These are phyloP conservation scores for Darwinula stevensoni DNA, from an alignment of 2,888 invertebrate species.

Conservation along the genomic window DNA sequence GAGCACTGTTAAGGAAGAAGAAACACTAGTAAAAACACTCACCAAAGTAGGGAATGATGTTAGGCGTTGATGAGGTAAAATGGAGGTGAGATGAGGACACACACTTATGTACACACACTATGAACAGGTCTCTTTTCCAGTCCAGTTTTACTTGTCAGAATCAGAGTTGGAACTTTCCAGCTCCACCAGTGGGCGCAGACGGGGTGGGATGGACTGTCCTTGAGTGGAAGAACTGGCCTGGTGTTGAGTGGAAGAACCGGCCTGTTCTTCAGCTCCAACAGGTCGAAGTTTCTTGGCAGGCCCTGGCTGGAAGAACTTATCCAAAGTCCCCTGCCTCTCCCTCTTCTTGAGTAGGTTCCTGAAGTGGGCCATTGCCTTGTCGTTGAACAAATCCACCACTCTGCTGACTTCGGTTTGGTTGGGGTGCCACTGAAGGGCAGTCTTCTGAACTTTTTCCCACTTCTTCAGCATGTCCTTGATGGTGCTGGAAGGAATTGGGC, in stretches of 20 bases:
- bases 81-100: background rate
- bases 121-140: background rate
- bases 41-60: no score
- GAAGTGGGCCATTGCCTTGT: background rate
- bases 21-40: no score
- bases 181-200: background rate
- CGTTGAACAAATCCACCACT: constrained; percentile 3
- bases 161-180: background rate
- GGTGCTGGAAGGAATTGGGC: background rate
- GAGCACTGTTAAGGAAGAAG: no score
- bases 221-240: constrained; percentile 1
- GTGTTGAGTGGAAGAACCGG: background rate
- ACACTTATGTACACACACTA: constrained; percentile 1
- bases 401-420: background rate
- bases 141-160: constrained; percentile 1
- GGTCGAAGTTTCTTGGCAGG: background rate
- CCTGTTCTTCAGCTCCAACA: background rate
- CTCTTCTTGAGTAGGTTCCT: background rate
- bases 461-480: background rate
- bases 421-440: background rate
- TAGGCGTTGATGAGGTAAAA: no score
- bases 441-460: constrained; percentile 1
- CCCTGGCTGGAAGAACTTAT: constrained; percentile 1
- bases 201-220: background rate
- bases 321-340: background rate